Percentiles rank a stretch among this genome's conserved stretches.
phyloP scores from a whole-genome alignment of 2,888 invertebrate genomes.

The Sesia apiformis region DNA sequence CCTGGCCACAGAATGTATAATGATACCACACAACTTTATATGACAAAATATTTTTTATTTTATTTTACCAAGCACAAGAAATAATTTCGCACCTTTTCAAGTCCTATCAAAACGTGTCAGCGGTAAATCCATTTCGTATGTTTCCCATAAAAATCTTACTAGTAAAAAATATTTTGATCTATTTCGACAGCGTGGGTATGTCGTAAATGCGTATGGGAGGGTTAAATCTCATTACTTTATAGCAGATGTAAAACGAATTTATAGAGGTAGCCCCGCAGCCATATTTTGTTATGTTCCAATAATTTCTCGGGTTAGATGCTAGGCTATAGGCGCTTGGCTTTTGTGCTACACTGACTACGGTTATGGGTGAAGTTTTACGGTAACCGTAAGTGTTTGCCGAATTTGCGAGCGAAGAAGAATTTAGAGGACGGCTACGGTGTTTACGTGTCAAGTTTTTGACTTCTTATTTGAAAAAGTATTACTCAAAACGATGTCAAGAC shows the following conservation, averaged over 20 bases:
- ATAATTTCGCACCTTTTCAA: too few species aligned
- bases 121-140: conserved; percentile 9
- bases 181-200: conserved; percentile 40
- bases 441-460: background rate
- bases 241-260: conserved; percentile 65
- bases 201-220: conserved; percentile 62
- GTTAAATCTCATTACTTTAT: conserved; percentile 72
- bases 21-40: too few species aligned
- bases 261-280: conserved; percentile 51
- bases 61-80: too few species aligned
- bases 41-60: too few species aligned
- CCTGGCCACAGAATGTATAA: too few species aligned
- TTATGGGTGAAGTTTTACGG: background rate
- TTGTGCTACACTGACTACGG: conserved; percentile 1
- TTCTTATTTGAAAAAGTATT: background rate
- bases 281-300: conserved; percentile 67
- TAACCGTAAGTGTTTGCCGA: background rate
- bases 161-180: conserved; percentile 47
- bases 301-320: conserved; percentile 25
- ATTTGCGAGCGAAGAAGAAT: background rate
- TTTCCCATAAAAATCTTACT: conserved; percentile 8
- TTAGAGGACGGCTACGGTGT: background rate
- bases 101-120: too few species aligned
- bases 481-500: background rate
- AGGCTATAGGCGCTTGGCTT: conserved; percentile 20